These are phyloP conservation scores for Orthosia cruda DNA, from an alignment of 2,888 invertebrate species.

Conservation along the genomic window DNA sequence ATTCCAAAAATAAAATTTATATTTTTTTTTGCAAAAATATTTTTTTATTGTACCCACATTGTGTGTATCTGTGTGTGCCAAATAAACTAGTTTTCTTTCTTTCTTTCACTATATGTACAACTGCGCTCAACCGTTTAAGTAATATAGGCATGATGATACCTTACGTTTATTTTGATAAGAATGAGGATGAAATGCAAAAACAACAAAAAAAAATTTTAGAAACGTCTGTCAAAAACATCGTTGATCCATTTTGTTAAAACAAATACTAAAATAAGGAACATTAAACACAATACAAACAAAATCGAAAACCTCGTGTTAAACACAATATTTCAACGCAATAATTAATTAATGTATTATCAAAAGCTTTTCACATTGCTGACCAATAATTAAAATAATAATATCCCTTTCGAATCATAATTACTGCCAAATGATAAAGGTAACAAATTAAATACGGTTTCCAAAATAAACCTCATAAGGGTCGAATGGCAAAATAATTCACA, in stretches of 20 bases:
- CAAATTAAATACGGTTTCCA: conserved; percentile 28
- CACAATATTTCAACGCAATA: background rate
- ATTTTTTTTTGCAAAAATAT: too few species aligned
- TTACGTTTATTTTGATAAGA: background rate
- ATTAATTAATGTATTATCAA: conserved; percentile 26
- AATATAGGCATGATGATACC: too few species aligned
- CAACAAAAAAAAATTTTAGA: background rate
- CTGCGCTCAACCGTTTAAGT: too few species aligned
- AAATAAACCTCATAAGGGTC: conserved; percentile 27
- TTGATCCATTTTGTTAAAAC: background rate
- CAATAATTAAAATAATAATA: conserved; percentile 36
- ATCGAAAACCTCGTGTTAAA: background rate
- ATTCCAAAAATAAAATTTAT: too few species aligned
- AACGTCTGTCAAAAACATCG: background rate
- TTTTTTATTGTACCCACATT: too few species aligned
- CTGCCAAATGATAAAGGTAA: conserved; percentile 25
- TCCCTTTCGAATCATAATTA: conserved; percentile 19
- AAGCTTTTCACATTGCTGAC: conserved; percentile 6
- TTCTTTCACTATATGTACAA: too few species aligned
- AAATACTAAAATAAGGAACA: background rate
- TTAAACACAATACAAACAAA: background rate
- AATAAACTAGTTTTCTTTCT: too few species aligned
- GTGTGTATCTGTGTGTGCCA: too few species aligned
- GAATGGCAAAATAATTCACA: conserved; percentile 29
- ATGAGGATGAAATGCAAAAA: background rate